Conservation (phyloP, 2,888 invertebrate species). For the Glaucopsyche alexis region DNA sequence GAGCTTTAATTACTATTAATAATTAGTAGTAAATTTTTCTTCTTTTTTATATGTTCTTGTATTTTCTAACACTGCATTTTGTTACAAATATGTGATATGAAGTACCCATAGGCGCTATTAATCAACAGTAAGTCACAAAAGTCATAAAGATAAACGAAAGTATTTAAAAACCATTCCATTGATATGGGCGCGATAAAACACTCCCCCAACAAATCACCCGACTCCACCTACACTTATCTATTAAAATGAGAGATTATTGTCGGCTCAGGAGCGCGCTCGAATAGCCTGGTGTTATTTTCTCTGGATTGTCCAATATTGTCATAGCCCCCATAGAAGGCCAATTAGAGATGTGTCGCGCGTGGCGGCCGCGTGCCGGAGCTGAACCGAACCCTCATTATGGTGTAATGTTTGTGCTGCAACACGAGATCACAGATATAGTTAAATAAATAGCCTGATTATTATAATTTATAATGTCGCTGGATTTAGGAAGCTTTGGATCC, state of each 20-base stretch:
- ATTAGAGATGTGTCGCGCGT: slow-evolving; percentile 76
- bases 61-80: too few species aligned
- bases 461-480: slow-evolving; percentile 28
- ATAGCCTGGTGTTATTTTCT: slow-evolving; percentile 76
- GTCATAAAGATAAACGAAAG: slow-evolving; percentile 28
- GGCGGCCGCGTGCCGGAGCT: slow-evolving; percentile 62
- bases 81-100: not conserved
- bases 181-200: slow-evolving; percentile 26
- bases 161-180: slow-evolving; percentile 23
- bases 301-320: slow-evolving; percentile 79
- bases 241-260: slow-evolving; percentile 78
- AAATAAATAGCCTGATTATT: slow-evolving; percentile 36
- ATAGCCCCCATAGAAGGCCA: slow-evolving; percentile 73
- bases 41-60: too few species aligned
- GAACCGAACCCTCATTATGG: slow-evolving; percentile 56
- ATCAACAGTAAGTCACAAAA: slow-evolving; percentile 23
- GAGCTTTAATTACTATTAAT: too few species aligned
- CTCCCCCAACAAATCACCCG: slow-evolving; percentile 67
- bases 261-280: slow-evolving; percentile 57
- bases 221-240: slow-evolving; percentile 77
- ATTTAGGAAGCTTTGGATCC: not conserved
- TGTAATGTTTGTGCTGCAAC: slow-evolving; percentile 66
- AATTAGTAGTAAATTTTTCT: too few species aligned
- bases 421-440: slow-evolving; percentile 56
- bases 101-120: not conserved